These are phyloP conservation scores for Sinodicranocentrus sp. DNA, from an alignment of 2,888 invertebrate genomes.

Conservation along the genomic window DNA sequence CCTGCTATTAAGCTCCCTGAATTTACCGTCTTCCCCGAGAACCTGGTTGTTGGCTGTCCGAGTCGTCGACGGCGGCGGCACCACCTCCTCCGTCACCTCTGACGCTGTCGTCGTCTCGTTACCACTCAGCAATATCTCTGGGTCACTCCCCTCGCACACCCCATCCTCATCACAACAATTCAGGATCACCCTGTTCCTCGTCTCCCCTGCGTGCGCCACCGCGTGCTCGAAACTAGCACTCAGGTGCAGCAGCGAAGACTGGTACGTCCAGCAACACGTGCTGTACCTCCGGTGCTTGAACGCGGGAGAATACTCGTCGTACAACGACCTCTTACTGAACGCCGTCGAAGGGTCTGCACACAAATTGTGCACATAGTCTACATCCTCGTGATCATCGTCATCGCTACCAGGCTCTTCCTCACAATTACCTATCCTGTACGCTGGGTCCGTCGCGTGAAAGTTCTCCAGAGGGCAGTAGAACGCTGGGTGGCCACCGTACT, in stretches of 20 bases:
- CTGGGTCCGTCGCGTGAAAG: conserved; percentile 64
- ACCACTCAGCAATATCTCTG: too few species aligned
- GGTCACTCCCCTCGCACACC: conserved; percentile 45
- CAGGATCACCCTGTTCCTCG: conserved; percentile 63
- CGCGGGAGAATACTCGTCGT: not conserved
- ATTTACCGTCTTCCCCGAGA: conserved; percentile 23
- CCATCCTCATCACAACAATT: conserved; percentile 66
- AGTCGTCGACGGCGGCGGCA: not conserved
- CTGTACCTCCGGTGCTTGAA: conserved; percentile 46
- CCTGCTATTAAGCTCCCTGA: conserved; percentile 47
- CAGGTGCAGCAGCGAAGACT: conserved; percentile 55
- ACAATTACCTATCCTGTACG: conserved; percentile 32
- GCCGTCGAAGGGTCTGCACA: conserved; percentile 35
- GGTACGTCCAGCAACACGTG: conserved; percentile 76
- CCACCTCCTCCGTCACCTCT: too few species aligned
- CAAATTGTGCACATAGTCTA: conserved; percentile 50
- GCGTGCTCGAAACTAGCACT: conserved; percentile 14
- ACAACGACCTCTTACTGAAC: not conserved
- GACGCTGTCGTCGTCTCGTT: too few species aligned
- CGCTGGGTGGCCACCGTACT: conserved; percentile 76
- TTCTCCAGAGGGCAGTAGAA: conserved; percentile 74
- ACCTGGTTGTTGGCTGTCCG: conserved; percentile 48
- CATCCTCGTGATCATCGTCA: conserved; percentile 13
- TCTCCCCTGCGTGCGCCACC: not conserved
- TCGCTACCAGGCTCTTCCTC: not conserved